Evolutionary conservation across 2,797 vertebrate species (phyloP), one percentile per base, ranked within the genome.

Genomic region (Yasuhikotakia modesta): DNA sequence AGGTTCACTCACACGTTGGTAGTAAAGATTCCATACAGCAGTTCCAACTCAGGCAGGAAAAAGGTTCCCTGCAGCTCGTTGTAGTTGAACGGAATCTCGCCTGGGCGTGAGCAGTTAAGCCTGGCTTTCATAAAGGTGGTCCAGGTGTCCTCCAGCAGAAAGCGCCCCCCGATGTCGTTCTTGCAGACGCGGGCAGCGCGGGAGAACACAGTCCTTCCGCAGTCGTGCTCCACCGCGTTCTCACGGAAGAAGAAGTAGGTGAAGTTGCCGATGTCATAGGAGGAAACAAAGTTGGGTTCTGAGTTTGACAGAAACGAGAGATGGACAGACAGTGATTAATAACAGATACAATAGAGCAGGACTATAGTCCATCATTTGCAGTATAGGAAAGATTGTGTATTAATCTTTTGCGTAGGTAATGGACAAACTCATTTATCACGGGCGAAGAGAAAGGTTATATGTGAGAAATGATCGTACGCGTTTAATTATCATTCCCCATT

Each of bases 101-200:
- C 97, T 0, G 97, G 96, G 13, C 95, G 92, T 24, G 97, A 98
- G 84, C 97, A 99, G 91, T 98, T 98, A 22, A 99, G 91, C 11
- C 97, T 90, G 7, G 97, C 95, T 86, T 99, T 99, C 96, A 98
- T 99, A 89, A 98, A 99, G 0, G 97, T 99, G 77, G 97, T 99
- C 97, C 97, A 99, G 0, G 97, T 99, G 85, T 99, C 97, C 81
- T 98, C 97, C 78, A 99, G 89, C 48, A 99, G 93, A 66, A 99
- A 99, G 2, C 97, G 95, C 0, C 97, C 97, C 0, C 97, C 97
- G 0, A 99, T 94, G 87, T 99, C 97, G 0, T 99, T 99, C 87
- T 98, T 98, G 86, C 97, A 99, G 12, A 99, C 95, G 0, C 97
- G 94, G 0, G 96, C 96, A 0, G 95, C 95, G 1, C 97, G 93